These are phyloP conservation scores for Chromobotia macracanthus DNA, from an alignment of 2,797 vertebrate genomes.

Conservation along the genomic window DNA sequence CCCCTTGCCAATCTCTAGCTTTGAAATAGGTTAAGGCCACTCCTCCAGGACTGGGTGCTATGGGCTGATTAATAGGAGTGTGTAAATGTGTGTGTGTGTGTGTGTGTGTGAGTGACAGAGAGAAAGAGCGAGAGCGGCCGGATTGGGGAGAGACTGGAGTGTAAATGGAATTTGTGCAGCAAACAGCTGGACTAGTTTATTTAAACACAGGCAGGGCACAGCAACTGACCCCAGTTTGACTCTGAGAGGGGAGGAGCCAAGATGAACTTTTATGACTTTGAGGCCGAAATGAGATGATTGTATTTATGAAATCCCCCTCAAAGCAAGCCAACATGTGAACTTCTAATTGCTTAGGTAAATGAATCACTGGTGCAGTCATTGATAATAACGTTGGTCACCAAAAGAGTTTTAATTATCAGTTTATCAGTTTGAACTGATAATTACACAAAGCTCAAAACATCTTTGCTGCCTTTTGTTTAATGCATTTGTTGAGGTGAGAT, in stretches of 20 bases:
- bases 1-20: conserved; percentile 1
- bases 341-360: conserved; percentile 72
- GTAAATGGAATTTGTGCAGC: conserved; percentile 83
- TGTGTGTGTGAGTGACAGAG: conserved; percentile 54
- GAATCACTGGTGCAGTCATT: conserved; percentile 54
- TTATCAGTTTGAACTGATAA: no score
- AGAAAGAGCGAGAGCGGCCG: conserved; percentile 75
- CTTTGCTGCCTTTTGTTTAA: conserved; percentile 2
- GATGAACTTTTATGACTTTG: conserved; percentile 85
- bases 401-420: conserved; percentile 40
- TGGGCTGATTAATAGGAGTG: conserved; percentile 38
- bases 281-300: conserved; percentile 77
- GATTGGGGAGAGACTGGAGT: conserved; percentile 77
- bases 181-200: conserved; percentile 89
- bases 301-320: conserved; percentile 73
- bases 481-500: conserved; percentile 30
- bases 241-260: conserved; percentile 79
- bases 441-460: conserved; percentile 8
- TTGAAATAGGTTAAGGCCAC: conserved; percentile 31
- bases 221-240: conserved; percentile 88
- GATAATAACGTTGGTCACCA: conserved; percentile 63
- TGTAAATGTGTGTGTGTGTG: conserved; percentile 34
- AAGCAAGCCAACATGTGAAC: conserved; percentile 71
- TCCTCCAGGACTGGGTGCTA: not conserved
- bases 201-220: conserved; percentile 85